Conservation (phyloP, 2,113 vertebrate genomes). For the Trichomycterus rosablanca region DNA sequence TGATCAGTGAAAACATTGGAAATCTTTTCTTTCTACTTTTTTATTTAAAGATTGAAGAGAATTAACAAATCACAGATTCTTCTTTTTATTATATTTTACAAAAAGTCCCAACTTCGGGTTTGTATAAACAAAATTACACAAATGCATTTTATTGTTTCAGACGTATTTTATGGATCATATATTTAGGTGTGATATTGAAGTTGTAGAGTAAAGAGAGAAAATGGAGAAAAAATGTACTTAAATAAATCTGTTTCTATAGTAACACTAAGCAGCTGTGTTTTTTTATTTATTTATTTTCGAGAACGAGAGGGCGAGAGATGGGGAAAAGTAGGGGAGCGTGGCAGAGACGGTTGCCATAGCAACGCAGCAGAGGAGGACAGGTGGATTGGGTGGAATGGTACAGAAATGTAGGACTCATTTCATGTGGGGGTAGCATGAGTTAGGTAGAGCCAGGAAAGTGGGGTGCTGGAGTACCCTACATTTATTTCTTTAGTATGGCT, state of each 20-base stretch:
- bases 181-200: neutral
- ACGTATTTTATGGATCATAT: too few species aligned
- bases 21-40: too few species aligned
- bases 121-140: too few species aligned
- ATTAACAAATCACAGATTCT: too few species aligned
- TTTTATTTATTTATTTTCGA: neutral
- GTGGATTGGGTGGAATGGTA: conserved; percentile 31
- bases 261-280: conserved; percentile 35
- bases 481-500: too few species aligned
- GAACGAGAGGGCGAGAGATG: conserved; percentile 19
- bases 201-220: neutral
- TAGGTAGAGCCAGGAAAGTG: conserved; percentile 38
- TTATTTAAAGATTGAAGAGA: too few species aligned
- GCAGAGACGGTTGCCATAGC: conserved; percentile 44
- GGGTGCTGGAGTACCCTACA: conserved; percentile 28
- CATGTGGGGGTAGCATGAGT: conserved; percentile 19
- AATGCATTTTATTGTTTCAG: too few species aligned
- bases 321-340: conserved; percentile 36
- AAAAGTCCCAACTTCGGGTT: too few species aligned
- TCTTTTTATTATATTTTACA: too few species aligned
- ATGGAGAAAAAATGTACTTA: neutral
- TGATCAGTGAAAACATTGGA: too few species aligned
- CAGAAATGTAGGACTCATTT: conserved; percentile 39
- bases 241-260: conserved; percentile 45
- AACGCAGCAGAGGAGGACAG: conserved; percentile 27